These are phyloP conservation scores for Paracanthobrama guichenoti DNA, from an alignment of 2,113 vertebrate genomes.

Conservation along the genomic window DNA sequence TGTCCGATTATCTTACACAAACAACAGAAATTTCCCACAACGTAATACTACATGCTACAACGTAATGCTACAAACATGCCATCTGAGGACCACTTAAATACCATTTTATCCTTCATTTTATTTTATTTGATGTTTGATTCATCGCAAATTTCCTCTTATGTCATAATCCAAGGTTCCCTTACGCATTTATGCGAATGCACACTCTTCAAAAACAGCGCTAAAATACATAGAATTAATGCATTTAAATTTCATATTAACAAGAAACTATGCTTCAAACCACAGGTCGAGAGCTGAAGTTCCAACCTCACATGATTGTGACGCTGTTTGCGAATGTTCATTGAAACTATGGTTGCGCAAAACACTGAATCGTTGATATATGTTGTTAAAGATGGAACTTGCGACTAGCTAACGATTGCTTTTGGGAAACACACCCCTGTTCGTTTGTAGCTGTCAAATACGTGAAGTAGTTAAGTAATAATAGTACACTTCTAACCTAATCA, in stretches of 20 bases:
- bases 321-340: background rate
- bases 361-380: background rate
- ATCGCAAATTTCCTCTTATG: background rate
- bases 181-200: background rate
- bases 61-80: background rate
- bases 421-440: background rate
- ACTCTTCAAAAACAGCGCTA: background rate
- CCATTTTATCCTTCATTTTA: background rate
- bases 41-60: background rate
- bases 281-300: background rate
- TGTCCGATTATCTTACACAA: too few species aligned
- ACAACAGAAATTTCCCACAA: background rate
- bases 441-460: conserved; percentile 48
- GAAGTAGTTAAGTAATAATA: conserved; percentile 30
- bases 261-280: background rate
- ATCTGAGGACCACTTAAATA: background rate
- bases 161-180: background rate
- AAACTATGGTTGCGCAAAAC: background rate
- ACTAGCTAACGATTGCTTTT: background rate
- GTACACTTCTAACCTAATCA: conserved; percentile 37
- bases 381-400: background rate
- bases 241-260: background rate
- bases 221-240: background rate
- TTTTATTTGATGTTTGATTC: background rate
- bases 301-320: background rate